phyloP scores from a whole-genome alignment of 2,888 invertebrate genomes.

The Sabatieria punctata region DNA sequence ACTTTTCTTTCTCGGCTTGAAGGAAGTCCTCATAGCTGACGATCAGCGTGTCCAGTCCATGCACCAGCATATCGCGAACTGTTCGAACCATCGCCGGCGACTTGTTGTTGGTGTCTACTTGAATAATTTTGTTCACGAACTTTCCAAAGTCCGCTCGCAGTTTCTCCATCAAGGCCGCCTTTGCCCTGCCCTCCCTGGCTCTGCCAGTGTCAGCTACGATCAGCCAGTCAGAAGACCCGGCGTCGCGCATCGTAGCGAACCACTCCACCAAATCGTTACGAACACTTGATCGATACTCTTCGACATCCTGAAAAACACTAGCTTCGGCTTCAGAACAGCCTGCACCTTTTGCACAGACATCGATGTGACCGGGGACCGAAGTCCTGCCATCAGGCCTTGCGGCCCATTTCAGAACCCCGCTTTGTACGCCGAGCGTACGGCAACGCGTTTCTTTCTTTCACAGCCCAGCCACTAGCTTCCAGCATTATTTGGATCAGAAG shows the following conservation, averaged over 20 bases:
- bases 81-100: background rate
- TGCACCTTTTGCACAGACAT: background rate
- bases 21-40: background rate
- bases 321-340: background rate
- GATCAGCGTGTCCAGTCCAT: background rate
- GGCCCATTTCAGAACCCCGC: too few relatives aligned
- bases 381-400: too few relatives aligned
- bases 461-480: too few relatives aligned
- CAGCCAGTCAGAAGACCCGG: constrained; percentile 18
- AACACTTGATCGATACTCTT: constrained; percentile 22
- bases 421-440: too few relatives aligned
- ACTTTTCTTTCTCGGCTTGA: background rate
- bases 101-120: background rate
- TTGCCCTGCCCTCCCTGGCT: constrained; percentile 22
- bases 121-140: constrained; percentile 3
- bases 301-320: constrained; percentile 16
- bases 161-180: constrained; percentile 19
- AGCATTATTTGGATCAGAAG: too few relatives aligned
- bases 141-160: constrained; percentile 21
- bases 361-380: too few relatives aligned
- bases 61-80: background rate
- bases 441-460: too few relatives aligned
- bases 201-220: constrained; percentile 22
- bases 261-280: constrained; percentile 25
- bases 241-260: constrained; percentile 17